Percentiles rank a stretch among this genome's conserved stretches.
phyloP scores from a whole-genome alignment of 1,140 invertebrate genomes.

The Nylanderia fulva region DNA sequence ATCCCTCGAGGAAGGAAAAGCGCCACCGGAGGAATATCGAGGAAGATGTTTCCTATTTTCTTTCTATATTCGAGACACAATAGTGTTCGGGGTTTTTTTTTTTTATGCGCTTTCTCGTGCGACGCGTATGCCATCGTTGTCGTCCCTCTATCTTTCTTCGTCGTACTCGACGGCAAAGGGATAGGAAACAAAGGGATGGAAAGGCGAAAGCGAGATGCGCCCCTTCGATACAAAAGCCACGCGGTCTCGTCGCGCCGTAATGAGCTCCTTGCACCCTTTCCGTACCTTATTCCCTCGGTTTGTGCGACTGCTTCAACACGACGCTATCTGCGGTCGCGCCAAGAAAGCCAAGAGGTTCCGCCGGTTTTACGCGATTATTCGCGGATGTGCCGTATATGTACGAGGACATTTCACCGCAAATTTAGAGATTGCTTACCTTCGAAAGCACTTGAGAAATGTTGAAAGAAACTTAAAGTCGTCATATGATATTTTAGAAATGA shows the following conservation, averaged over 20 bases:
- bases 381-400: neutral
- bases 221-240: constrained; percentile 60
- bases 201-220: constrained; percentile 25
- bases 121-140: neutral
- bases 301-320: constrained; percentile 20
- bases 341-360: constrained; percentile 38
- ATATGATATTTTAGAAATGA: neutral
- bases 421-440: neutral
- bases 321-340: constrained; percentile 30
- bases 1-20: constrained; percentile 1
- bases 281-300: constrained; percentile 31
- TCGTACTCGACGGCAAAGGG: constrained; percentile 14
- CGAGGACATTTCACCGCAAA: neutral
- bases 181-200: constrained; percentile 39
- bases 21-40: constrained; percentile 3
- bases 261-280: constrained; percentile 62
- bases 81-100: neutral
- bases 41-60: constrained; percentile 47
- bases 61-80: constrained; percentile 46
- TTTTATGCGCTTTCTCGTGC: constrained; percentile 34
- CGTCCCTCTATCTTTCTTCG: constrained; percentile 5
- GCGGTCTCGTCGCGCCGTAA: constrained; percentile 47
- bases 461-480: neutral
- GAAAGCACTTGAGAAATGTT: neutral
- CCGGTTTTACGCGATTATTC: constrained; percentile 44